Evolutionary conservation across 2,888 invertebrate species (phyloP).

Genomic region (Callinectes sapidus): DNA sequence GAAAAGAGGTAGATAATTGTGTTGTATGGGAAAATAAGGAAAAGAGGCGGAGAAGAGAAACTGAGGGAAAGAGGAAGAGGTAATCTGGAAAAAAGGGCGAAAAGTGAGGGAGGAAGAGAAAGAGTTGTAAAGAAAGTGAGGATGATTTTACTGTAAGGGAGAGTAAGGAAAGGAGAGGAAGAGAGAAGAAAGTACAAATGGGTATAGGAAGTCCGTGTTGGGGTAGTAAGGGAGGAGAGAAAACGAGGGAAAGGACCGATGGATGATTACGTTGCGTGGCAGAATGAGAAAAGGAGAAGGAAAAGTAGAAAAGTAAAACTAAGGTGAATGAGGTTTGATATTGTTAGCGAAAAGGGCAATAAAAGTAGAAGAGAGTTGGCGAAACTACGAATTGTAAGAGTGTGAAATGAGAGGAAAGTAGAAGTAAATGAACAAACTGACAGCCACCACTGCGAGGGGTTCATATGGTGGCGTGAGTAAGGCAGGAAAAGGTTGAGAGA

Average conservation of each 20-base stretch:
- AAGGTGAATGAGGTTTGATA: background rate
- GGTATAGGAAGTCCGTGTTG: background rate
- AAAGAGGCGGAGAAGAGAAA: conserved; percentile 21
- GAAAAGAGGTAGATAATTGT: too few species aligned
- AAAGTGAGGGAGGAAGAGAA: background rate
- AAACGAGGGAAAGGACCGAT: background rate
- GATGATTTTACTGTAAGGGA: background rate
- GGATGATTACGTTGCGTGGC: background rate
- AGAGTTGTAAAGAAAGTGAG: background rate
- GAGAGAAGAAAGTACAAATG: background rate
- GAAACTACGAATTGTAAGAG: too few species aligned
- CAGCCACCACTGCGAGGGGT: too few species aligned
- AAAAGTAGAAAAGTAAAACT: background rate
- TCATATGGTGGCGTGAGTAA: background rate
- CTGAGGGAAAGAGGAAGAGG: background rate
- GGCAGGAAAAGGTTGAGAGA: background rate
- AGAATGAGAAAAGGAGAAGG: conserved; percentile 9
- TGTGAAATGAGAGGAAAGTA: too few species aligned
- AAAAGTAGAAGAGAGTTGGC: background rate
- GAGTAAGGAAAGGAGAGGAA: background rate
- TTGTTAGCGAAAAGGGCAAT: background rate
- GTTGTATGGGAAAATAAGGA: background rate
- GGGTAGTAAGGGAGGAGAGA: background rate
- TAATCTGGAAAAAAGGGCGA: background rate
- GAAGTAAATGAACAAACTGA: too few species aligned